Evolutionary conservation across 2,888 invertebrate genomes (phyloP).

Genomic region (Drosophila quinaria): DNA sequence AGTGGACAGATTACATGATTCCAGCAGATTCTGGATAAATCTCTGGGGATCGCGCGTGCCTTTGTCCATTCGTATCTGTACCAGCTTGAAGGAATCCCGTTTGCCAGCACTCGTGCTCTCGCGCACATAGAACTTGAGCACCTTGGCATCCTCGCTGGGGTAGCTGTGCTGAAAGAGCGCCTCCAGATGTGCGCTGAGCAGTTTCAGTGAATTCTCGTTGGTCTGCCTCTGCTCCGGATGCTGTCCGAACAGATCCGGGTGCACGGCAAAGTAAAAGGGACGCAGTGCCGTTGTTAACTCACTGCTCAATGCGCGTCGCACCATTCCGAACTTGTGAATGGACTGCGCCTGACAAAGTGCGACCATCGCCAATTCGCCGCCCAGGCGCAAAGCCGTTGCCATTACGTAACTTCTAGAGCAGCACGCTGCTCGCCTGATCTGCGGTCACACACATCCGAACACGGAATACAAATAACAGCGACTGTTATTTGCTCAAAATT

Average conservation of each 20-base stretch:
- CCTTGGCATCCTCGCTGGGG: conserved; percentile 85
- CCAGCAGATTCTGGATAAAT: conserved; percentile 90
- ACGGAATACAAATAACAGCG: conserved; percentile 18
- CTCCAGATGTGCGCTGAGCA: conserved; percentile 94
- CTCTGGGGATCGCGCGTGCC: conserved; percentile 90
- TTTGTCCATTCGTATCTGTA: conserved; percentile 90
- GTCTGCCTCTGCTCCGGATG: conserved; percentile 94
- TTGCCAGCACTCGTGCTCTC: conserved; percentile 68
- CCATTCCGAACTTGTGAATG: neutral
- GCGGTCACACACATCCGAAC: conserved; percentile 38
- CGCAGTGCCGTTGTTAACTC: conserved; percentile 96
- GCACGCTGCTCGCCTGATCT: conserved; percentile 27
- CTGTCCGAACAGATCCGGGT: conserved; percentile 97
- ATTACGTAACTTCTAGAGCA: conserved; percentile 66
- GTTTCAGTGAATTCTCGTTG: conserved; percentile 96
- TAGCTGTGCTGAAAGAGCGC: conserved; percentile 89
- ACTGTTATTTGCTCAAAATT: conserved; percentile 38
- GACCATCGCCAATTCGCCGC: conserved; percentile 6
- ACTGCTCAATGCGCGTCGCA: conserved; percentile 41
- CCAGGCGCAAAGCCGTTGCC: conserved; percentile 45
- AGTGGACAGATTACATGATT: conserved; percentile 94
- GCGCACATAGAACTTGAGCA: conserved; percentile 92
- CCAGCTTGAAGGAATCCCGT: conserved; percentile 89
- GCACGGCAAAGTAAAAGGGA: conserved; percentile 97
- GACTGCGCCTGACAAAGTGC: conserved; percentile 17